Evolutionary conservation across 2,113 vertebrate genomes (phyloP), one percentile per base, ranked within the genome.

Genomic region (Rhadina sibilatrix): DNA sequence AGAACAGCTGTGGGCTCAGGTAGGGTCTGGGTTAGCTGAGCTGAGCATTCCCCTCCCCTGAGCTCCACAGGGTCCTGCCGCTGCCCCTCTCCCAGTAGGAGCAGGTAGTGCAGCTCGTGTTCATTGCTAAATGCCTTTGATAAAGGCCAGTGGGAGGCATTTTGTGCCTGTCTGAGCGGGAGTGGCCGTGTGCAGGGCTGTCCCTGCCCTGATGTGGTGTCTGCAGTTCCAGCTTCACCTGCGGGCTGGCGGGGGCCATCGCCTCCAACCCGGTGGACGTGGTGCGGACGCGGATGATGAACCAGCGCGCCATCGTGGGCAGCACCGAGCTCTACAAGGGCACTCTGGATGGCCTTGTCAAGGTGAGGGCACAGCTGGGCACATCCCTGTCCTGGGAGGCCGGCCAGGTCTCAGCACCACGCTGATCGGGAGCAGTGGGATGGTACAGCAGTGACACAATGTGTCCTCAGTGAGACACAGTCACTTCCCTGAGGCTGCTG

Each of bases 251-350:
- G 0, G 99, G 99, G 14, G 99, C 99, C 85, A 78, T 99, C 37
- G 98, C 99, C 52, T 99, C 99, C 72, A 99, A 99, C 96, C 99
- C 99, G 0, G 98, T 99, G 92, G 99, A 99, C 5, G 99, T 99
- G 49, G 99, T 99, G 50, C 98, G 99, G 84, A 99, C 99, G 1
- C 98, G 99, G 46, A 99, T 99, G 98, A 99, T 99, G 99, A 99
- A 99, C 98, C 99, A 99, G 98, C 98, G 98, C 23, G 98, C 97
- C 1, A 97, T 98, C 4, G 97, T 97, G 96, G 98, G 97, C 77
- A 97, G 91, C 31, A 96, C 97, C 2, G 97, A 97, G 77, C 97
- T 98, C 84, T 99, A 99, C 80, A 98, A 98, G 95, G 99, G 99
- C 80, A 99, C 99, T 2, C 81, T 99, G 96, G 99, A 99, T 90